Conservation (phyloP, 2,113 vertebrate genomes). For the Okapia johnstoni region DNA sequence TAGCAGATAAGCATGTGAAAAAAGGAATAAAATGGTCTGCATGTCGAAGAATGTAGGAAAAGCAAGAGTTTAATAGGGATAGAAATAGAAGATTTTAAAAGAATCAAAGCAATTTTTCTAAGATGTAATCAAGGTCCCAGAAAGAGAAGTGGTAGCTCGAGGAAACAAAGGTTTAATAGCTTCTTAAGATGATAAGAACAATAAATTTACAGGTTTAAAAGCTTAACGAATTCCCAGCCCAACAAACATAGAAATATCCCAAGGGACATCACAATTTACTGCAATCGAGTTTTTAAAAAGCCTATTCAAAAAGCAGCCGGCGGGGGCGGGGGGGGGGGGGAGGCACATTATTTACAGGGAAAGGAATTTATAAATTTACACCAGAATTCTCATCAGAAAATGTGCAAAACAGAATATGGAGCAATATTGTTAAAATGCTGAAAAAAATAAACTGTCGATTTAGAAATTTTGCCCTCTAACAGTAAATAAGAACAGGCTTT, state of each 20-base stretch:
- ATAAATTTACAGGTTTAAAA: background rate
- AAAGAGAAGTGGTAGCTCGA: background rate
- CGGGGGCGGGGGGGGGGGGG: accelerated
- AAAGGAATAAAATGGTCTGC: background rate
- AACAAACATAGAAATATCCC: background rate
- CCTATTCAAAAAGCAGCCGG: background rate
- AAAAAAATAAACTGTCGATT: background rate
- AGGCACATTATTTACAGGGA: background rate
- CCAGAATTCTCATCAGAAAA: background rate
- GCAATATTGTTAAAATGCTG: background rate
- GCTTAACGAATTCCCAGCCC: background rate
- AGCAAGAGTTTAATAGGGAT: background rate
- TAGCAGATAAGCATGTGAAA: background rate
- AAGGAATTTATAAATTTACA: background rate
- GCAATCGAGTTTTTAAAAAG: background rate
- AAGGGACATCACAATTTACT: background rate
- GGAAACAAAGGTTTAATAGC: background rate
- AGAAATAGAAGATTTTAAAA: background rate
- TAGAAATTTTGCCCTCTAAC: background rate
- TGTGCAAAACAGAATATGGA: background rate
- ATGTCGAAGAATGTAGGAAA: background rate
- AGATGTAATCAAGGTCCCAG: background rate
- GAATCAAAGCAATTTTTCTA: background rate
- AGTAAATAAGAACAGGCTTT: background rate
- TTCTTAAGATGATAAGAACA: background rate